Conservation (phyloP, 23 tunicate species). For the Styela clava region DNA sequence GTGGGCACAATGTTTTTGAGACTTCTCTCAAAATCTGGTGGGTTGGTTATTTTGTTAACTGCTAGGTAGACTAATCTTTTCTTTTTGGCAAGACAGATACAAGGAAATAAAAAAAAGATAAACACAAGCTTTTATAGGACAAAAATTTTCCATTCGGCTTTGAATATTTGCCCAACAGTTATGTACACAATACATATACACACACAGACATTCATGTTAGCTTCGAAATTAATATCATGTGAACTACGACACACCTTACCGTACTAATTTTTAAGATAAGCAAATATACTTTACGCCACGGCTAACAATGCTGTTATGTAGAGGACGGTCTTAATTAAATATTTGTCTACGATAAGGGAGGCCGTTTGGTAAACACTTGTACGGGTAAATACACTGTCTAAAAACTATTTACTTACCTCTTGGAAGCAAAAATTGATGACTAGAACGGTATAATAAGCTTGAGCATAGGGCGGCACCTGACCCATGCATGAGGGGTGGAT, state of each 20-base stretch:
- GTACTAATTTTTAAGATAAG: constrained; percentile 14
- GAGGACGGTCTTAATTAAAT: neutral
- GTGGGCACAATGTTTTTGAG: too few species aligned
- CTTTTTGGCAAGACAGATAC: too few species aligned
- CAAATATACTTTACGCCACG: constrained; percentile 30
- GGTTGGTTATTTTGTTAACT: too few species aligned
- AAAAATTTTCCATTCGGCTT: neutral
- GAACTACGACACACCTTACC: constrained; percentile 24
- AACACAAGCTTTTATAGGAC: too few species aligned
- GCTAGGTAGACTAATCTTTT: too few species aligned
- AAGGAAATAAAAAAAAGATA: too few species aligned
- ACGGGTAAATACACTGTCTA: constrained; percentile 3
- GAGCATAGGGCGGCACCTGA: too few species aligned
- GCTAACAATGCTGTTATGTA: constrained; percentile 14
- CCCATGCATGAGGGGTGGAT: too few species aligned
- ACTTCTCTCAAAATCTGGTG: too few species aligned
- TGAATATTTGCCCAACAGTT: neutral
- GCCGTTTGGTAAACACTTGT: constrained; percentile 14
- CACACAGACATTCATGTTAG: neutral
- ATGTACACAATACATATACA: neutral
- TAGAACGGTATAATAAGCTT: too few species aligned
- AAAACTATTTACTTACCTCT: neutral
- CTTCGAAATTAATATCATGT: neutral
- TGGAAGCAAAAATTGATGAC: too few species aligned
- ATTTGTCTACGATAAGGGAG: constrained; percentile 15